phyloP scores from a whole-genome alignment of 1,140 invertebrate genomes.

The Bombus haemorrhoidalis region DNA sequence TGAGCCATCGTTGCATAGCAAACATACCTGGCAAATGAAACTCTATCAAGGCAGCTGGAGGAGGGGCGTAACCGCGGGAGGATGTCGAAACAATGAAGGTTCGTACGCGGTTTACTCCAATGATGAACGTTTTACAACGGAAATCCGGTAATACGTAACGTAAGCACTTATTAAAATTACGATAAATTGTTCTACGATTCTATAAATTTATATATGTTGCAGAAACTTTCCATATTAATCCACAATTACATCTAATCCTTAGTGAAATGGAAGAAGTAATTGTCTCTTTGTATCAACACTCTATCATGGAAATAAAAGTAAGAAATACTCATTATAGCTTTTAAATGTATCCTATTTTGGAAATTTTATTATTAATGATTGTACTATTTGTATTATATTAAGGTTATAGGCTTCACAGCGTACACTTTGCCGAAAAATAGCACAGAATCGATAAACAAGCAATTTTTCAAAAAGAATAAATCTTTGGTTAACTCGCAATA shows the following conservation, averaged over 20 bases:
- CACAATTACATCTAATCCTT: constrained; percentile 91
- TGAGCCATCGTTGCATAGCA: constrained; percentile 90
- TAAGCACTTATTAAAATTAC: neutral
- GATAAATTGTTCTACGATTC: neutral
- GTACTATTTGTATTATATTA: constrained; percentile 48
- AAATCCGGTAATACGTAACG: constrained; percentile 13
- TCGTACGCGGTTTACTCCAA: constrained; percentile 37
- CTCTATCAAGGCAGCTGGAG: constrained; percentile 94
- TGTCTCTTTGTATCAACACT: constrained; percentile 94
- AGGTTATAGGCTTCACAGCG: constrained; percentile 95
- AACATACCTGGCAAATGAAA: constrained; percentile 92
- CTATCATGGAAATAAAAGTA: constrained; percentile 94
- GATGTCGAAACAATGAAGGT: constrained; percentile 95
- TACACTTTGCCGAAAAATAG: constrained; percentile 90
- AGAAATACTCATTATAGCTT: constrained; percentile 29
- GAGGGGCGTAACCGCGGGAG: constrained; percentile 93
- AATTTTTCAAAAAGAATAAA: constrained; percentile 94
- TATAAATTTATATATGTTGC: constrained; percentile 63
- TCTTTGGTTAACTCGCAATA: constrained; percentile 95
- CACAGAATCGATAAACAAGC: constrained; percentile 86
- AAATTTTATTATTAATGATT: neutral
- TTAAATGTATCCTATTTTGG: neutral
- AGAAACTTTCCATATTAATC: constrained; percentile 97
- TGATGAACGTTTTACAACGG: constrained; percentile 17
- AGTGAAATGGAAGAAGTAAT: constrained; percentile 93